Evolutionary conservation across 2,113 vertebrate species (phyloP), one percentile per base, ranked within the genome.

Genomic region (Ramphastos sulfuratus): DNA sequence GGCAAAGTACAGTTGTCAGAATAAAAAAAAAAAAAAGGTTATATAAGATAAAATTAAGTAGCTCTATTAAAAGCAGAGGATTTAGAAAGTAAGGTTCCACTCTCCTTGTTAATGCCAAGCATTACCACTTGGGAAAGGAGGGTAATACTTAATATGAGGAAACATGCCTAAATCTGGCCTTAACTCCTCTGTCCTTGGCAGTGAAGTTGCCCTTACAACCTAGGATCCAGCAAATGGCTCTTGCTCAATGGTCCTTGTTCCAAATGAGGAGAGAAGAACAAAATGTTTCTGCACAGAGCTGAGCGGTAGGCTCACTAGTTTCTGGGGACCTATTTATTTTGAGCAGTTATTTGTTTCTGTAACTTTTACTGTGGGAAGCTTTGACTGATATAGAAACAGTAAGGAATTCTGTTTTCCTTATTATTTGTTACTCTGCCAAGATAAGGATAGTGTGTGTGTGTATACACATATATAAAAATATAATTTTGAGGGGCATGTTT

Each of bases 11-110:
- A 79, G 80, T 94, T 96, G 79, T 92, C 93, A 94, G 74, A 94
- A 54, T 93, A 33, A 61, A 2, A 6, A 35, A 59, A 2, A 6
- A 90, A 61, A 42, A 78, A 61, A 13, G 28, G 83, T 85, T 93
- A 82, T 95, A 52, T 87, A 89, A 82, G 70, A 75, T 71, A 66
- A 85, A 96, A 96, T 93, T 94, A 97, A 96, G 91, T 78, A 88
- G 83, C 31, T 75, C 76, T 81, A 93, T 93, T 97, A 92, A 84
- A 97, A 89, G 60, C 27, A 83, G 39, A 69, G 18, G 42, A 80
- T 84, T 85, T 83, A 83, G 75, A 91, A 89, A 94, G 73, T 58
- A 80, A 83, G 64, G 31, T 90, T 88, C 30, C 52, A 64, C 24
- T 83, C 28, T 85, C 17, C 54, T 81, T 80, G 56, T 64, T 85